Conservation (phyloP, 2,888 invertebrate genomes). For the Tachystola acroxantha region DNA sequence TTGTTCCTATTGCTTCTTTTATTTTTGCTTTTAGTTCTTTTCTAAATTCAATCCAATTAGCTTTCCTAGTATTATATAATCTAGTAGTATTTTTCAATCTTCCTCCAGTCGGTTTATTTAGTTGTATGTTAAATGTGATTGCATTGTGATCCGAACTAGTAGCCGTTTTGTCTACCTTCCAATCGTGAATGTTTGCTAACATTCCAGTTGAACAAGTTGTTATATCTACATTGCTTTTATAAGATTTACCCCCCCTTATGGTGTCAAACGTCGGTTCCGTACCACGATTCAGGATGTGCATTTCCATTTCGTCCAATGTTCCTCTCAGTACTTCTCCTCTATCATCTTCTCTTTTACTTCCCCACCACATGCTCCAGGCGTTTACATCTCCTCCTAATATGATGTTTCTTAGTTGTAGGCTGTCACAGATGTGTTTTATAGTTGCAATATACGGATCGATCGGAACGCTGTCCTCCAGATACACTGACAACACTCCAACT, state of each 20-base stretch:
- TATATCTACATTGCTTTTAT: slow-evolving; percentile 9
- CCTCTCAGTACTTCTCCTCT: slow-evolving; percentile 10
- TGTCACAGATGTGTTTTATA: too few species aligned
- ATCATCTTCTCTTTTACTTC: slow-evolving; percentile 10
- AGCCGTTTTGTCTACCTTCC: slow-evolving; percentile 5
- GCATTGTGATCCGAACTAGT: slow-evolving; percentile 11
- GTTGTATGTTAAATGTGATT: neutral
- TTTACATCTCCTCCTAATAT: slow-evolving; percentile 19
- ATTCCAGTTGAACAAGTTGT: slow-evolving; percentile 7
- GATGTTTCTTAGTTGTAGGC: too few species aligned
- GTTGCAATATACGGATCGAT: too few species aligned
- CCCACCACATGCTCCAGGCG: slow-evolving; percentile 19
- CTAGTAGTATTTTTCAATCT: slow-evolving; percentile 6
- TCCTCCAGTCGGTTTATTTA: neutral
- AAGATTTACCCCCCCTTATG: slow-evolving; percentile 2
- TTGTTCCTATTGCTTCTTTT: neutral
- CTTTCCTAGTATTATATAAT: slow-evolving; percentile 7
- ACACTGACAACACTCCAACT: too few species aligned
- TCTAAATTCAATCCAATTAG: slow-evolving; percentile 5
- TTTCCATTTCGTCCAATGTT: slow-evolving; percentile 5
- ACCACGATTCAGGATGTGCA: slow-evolving; percentile 16
- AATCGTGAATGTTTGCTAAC: slow-evolving; percentile 2
- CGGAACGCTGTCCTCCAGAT: too few species aligned
- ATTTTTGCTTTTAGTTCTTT: slow-evolving; percentile 4
- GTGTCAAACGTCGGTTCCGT: slow-evolving; percentile 15